Evolutionary conservation across 2,797 vertebrate genomes (phyloP).

Genomic region (Pitangus sulphuratus): DNA sequence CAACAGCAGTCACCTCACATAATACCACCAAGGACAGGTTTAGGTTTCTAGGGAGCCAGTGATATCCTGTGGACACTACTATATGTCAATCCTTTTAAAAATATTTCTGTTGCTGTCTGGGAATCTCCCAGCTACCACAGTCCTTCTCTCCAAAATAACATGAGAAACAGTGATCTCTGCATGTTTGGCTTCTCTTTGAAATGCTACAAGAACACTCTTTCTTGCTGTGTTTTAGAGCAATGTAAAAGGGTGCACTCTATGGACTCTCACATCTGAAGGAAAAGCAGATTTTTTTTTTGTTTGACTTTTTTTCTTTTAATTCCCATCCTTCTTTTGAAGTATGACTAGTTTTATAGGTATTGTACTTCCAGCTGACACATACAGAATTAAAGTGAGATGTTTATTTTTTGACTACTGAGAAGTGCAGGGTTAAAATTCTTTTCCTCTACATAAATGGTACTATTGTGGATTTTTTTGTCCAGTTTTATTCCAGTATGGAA

Average conservation of each 20-base stretch:
- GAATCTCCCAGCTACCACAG: neutral
- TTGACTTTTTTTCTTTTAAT: neutral
- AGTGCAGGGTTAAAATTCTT: neutral
- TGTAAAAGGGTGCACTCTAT: neutral
- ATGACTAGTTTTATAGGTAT: neutral
- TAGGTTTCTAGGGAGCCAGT: slow-evolving; percentile 20
- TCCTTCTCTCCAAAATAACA: slow-evolving; percentile 11
- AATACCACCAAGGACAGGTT: neutral
- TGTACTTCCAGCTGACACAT: neutral
- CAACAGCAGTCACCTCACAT: neutral
- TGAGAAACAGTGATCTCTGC: neutral
- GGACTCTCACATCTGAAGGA: slow-evolving; percentile 32
- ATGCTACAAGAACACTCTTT: slow-evolving; percentile 11
- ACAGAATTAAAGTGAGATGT: slow-evolving; percentile 20
- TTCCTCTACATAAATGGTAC: neutral
- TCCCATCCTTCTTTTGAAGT: slow-evolving; percentile 26
- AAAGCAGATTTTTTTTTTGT: neutral
- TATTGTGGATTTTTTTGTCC: neutral
- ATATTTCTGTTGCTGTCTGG: neutral
- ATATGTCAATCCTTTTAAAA: neutral
- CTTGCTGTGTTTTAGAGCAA: slow-evolving; percentile 16
- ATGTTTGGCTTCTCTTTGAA: slow-evolving; percentile 46
- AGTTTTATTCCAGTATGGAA: neutral
- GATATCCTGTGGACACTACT: neutral
- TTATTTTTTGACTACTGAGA: neutral